Evolutionary conservation across 2,113 vertebrate species (phyloP), one percentile per base, ranked within the genome.

Genomic region (Microtus ochrogaster): DNA sequence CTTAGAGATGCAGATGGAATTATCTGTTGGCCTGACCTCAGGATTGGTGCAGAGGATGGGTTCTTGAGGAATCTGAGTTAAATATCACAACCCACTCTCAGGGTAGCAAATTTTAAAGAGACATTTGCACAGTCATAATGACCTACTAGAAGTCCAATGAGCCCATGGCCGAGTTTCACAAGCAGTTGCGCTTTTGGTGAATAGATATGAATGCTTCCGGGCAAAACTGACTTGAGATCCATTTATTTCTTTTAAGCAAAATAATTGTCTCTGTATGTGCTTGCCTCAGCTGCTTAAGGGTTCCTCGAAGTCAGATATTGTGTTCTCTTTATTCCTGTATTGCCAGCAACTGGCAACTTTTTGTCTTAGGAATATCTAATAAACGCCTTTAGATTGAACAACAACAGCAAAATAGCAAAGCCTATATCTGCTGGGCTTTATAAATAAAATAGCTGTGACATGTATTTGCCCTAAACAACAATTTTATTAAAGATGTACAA

Each of bases 371-470:
- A 19, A 84, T 84, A 44, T 63, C n/a, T 44, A 84, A 63, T 63
- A 30, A 63, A 3, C 65, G 39, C 14, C 17, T 83, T 83, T 24
- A 44, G 26, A 65, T 28, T 65, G 24, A 84, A 11, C 39, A 84
- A 17, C n/a, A 63, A 83, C 58, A 83, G 44, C 24, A 83, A 44
- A 41, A 7, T 4, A 47, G 70, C 2, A 73, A 92, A 94, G 12
- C 39, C 91, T 63, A 63, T 1, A 13, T 30, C 8, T 22, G 5
- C 19, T 73, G 41, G 39, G 19, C 47, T 77, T 65, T 94, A 61
- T 73, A 95, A 97, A 91, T 87, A 87, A 91, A 91, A 73, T 24
- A 84, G 49, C 58, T 73, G 4, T 58, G 72, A 73, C 52, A 9
- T 12, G 13, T 33, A 28, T 14, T 65, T 94, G 91, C 90, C 52